A percentile compares a stretch with the other conserved stretches of the same genome.
Conservation (phyloP, 23 tunicate species). For the Phallusia fumigata region DNA sequence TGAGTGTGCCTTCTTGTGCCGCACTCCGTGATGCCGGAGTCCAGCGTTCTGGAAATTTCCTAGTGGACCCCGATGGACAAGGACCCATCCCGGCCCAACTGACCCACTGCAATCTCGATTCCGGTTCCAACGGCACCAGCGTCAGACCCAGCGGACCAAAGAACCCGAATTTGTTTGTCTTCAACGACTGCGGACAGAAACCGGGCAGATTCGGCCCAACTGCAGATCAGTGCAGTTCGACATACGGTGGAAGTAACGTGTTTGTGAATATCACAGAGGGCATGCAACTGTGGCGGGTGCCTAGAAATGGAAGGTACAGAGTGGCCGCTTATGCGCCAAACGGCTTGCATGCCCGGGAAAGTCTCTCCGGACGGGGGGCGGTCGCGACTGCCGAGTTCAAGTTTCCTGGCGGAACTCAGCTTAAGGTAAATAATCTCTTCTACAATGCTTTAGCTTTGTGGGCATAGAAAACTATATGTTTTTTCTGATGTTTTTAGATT, state of each 20-base stretch:
- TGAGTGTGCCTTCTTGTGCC: constrained; percentile 76
- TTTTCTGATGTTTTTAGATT: constrained; percentile 30
- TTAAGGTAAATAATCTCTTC: constrained; percentile 37
- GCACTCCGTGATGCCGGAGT: constrained; percentile 78
- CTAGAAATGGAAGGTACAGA: constrained; percentile 66
- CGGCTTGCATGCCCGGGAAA: constrained; percentile 52
- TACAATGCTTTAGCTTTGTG: no score
- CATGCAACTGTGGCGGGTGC: constrained; percentile 79
- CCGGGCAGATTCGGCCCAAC: constrained; percentile 80
- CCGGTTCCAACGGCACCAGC: constrained; percentile 3
- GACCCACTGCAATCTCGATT: constrained; percentile 39
- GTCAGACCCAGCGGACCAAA: neutral
- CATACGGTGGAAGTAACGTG: constrained; percentile 62
- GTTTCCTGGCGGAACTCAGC: constrained; percentile 32
- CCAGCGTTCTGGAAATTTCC: constrained; percentile 55
- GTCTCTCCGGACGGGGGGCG: constrained; percentile 74
- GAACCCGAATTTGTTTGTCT: constrained; percentile 55
- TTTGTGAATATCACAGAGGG: constrained; percentile 59
- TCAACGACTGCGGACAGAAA: constrained; percentile 81
- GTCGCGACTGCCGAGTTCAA: constrained; percentile 58
- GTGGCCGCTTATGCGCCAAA: constrained; percentile 77
- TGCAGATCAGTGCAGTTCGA: constrained; percentile 53
- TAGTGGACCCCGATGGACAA: constrained; percentile 61
- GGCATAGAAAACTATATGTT: neutral
- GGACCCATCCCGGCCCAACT: constrained; percentile 29